Base-by-base conservation (phyloP, 2,888 invertebrate species). In the Pseudococcus viburni region DNA sequence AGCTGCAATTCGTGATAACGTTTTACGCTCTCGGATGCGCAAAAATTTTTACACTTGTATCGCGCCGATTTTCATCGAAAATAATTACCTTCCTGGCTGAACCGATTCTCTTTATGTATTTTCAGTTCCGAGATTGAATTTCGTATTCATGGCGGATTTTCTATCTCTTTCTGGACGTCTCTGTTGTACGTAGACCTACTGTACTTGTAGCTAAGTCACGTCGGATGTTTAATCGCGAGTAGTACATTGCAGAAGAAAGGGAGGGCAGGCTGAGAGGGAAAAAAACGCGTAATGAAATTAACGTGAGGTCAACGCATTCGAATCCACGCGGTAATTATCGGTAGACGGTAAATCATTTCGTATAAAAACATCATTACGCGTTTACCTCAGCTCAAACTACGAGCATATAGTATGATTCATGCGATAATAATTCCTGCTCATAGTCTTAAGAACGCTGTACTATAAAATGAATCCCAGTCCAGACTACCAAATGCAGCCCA, bases 301-400 rank as follows among this genome's bases (percentile, higher is more conserved):
- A 77, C 77, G 77, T 39, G 77, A 77, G 77, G 77, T 77, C 77
- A 77, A 77, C 77, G 77, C 39, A 77, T 77, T 77, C 39, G 7
- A 26, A 77, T 39, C 39, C 26, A 77, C 68, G 19, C 7, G 33
- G 77, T 39, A 77, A 77, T 77, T 77, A 77, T 77, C 39, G 39
- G 33, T 39, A 33, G 77, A 77, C 33, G 77, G 77, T 77, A 77
- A 77, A 77, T 77, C 77, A 77, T 77, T 77, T 77, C 2, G 22
- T 39, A 17, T 77, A 39, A 77, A 77, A 77, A 39, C 77, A 39
- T 77, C 39, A 77, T 77, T 77, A 77, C 77, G 33, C 77, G 39
- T 39, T 77, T 77, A 26, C 77, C 26, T 33, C 26, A 3, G 26
- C 33, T 39, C 33, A 26, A 39, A 7, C 17, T 33, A 3, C 26